Evolutionary conservation across 2,888 invertebrate genomes (phyloP).

Genomic region (Leucania comma): DNA sequence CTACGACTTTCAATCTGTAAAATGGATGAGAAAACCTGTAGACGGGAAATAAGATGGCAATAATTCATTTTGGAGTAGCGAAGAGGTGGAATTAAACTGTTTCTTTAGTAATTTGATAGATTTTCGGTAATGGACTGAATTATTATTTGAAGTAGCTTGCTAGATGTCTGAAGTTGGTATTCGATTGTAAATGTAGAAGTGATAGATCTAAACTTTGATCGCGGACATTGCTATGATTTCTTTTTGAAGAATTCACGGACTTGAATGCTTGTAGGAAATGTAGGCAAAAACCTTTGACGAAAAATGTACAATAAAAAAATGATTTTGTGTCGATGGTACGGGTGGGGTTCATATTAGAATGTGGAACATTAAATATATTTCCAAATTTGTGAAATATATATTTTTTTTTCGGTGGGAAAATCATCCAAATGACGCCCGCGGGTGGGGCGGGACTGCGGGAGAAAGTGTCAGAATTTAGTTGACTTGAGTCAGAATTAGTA

Average conservation of each 20-base stretch:
- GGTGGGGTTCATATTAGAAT: no score
- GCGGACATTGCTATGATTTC: no score
- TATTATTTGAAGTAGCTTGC: not conserved
- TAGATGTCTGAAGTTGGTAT: not conserved
- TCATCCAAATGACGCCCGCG: no score
- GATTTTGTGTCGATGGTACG: not conserved
- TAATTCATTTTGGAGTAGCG: constrained; percentile 62
- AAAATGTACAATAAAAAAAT: not conserved
- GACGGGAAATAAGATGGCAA: constrained; percentile 66
- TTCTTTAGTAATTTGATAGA: constrained; percentile 19
- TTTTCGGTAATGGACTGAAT: constrained; percentile 3
- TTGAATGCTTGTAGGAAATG: no score
- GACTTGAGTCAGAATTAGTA: no score
- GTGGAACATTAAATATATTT: no score
- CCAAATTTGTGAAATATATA: no score
- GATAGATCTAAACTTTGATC: no score
- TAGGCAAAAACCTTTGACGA: not conserved
- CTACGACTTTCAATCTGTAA: constrained; percentile 68
- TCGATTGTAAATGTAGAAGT: not conserved
- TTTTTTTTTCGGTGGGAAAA: no score
- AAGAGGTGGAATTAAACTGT: constrained; percentile 29
- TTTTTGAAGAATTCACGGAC: no score
- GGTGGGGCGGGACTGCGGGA: no score
- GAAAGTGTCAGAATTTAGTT: no score
- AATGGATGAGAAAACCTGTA: constrained; percentile 67